phyloP scores from a whole-genome alignment of 2,113 vertebrate genomes.

The Malaclemys terrapin region DNA sequence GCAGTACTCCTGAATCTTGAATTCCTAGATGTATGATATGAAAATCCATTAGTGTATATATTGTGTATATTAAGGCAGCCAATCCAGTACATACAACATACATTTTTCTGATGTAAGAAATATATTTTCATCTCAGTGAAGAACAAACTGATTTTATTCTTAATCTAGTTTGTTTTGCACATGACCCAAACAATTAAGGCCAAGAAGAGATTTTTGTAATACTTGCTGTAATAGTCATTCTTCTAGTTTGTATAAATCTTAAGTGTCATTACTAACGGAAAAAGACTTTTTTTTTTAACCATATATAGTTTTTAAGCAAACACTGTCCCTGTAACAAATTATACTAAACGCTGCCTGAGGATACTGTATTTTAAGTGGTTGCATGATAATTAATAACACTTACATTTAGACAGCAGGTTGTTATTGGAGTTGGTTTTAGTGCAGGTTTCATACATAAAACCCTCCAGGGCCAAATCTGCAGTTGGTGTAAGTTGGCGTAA shows the following conservation, averaged over 20 bases:
- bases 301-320: conserved; percentile 35
- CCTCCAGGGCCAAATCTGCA: neutral
- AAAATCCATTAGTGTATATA: conserved; percentile 57
- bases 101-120: conserved; percentile 66
- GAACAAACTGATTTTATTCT: conserved; percentile 58
- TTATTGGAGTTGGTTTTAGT: neutral
- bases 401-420: neutral
- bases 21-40: conserved; percentile 63
- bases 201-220: conserved; percentile 54
- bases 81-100: conserved; percentile 66
- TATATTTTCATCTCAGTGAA: conserved; percentile 59
- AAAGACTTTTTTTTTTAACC: conserved; percentile 25
- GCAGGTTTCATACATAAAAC: neutral
- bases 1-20: conserved; percentile 62
- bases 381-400: neutral
- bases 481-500: neutral
- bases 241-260: conserved; percentile 35
- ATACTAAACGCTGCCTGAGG: neutral
- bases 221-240: conserved; percentile 17
- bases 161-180: conserved; percentile 71
- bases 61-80: conserved; percentile 59
- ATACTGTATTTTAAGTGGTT: neutral
- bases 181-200: conserved; percentile 65
- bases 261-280: conserved; percentile 49
- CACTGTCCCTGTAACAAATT: neutral